Percentiles rank a stretch among this genome's conserved stretches.
phyloP scores from a whole-genome alignment of 2,888 invertebrate species.

The Cerceris ruficornis region DNA sequence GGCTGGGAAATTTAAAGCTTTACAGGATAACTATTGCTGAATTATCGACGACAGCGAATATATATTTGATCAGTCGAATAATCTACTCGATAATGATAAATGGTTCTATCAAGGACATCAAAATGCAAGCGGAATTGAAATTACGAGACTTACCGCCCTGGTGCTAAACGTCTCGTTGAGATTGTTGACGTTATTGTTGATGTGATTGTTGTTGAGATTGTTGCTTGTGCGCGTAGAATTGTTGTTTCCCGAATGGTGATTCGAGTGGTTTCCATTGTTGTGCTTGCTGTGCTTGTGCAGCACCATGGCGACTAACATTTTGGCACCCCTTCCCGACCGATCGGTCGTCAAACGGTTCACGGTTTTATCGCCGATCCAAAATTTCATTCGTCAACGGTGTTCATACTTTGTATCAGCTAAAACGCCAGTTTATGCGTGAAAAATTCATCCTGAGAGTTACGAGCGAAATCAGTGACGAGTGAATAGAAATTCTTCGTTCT shows the following conservation, averaged over 20 bases:
- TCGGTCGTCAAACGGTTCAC: slow-evolving; percentile 41
- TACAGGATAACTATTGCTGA: too few species aligned
- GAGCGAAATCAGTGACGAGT: slow-evolving; percentile 28
- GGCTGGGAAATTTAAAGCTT: too few species aligned
- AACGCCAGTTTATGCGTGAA: slow-evolving; percentile 22
- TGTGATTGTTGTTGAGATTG: slow-evolving; percentile 74
- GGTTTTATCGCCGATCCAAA: slow-evolving; percentile 37
- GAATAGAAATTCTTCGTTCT: slow-evolving; percentile 36
- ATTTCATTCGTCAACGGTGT: slow-evolving; percentile 53
- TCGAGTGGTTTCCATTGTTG: slow-evolving; percentile 69
- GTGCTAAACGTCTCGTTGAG: slow-evolving; percentile 70
- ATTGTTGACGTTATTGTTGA: slow-evolving; percentile 75
- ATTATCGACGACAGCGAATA: too few species aligned
- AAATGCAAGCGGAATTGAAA: slow-evolving; percentile 1
- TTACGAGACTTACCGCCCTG: slow-evolving; percentile 74
- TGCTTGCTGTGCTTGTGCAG: slow-evolving; percentile 79
- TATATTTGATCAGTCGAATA: too few species aligned
- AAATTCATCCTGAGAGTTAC: slow-evolving; percentile 17
- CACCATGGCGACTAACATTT: slow-evolving; percentile 80
- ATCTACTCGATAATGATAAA: too few species aligned
- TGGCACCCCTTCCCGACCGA: slow-evolving; percentile 44
- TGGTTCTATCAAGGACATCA: neutral
- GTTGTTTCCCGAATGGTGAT: slow-evolving; percentile 70
- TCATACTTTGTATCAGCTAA: slow-evolving; percentile 51
- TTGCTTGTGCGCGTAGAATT: slow-evolving; percentile 64